Conservation (phyloP, 2,113 vertebrate species). For the Misgurnus mizolepis region DNA sequence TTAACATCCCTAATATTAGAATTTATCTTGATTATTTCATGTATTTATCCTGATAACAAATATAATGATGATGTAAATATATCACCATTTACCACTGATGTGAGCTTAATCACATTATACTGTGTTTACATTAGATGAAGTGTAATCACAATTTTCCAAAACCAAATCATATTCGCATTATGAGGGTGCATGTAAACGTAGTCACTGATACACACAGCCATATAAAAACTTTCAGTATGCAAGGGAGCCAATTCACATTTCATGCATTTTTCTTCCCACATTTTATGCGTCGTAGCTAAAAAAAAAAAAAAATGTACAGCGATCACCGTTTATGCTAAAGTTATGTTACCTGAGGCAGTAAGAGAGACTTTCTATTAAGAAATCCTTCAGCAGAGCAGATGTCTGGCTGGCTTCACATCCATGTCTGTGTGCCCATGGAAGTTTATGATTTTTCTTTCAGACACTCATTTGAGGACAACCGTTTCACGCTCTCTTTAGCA, state of each 20-base stretch:
- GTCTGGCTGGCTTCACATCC: not conserved
- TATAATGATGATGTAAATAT: no score
- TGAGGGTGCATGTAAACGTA: no score
- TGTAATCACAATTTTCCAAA: no score
- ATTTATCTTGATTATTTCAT: no score
- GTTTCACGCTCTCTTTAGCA: slow-evolving; percentile 4
- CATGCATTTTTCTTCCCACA: not conserved
- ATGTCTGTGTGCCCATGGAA: not conserved
- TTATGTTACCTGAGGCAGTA: slow-evolving; percentile 20
- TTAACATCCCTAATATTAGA: no score
- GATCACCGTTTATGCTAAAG: not conserved
- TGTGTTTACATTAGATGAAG: no score
- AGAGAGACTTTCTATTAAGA: not conserved
- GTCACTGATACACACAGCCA: not conserved
- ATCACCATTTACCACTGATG: no score
- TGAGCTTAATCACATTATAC: no score
- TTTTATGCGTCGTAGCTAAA: not conserved
- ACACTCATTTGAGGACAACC: not conserved
- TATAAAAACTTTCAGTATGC: not conserved
- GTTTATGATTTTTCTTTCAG: not conserved
- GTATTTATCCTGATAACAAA: no score
- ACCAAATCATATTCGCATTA: no score
- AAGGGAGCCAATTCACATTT: slow-evolving; percentile 10
- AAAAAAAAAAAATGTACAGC: not conserved
- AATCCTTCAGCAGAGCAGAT: not conserved